These are phyloP conservation scores for Haliaeetus leucogaster DNA, from an alignment of 2,113 vertebrate genomes.

Conservation along the genomic window DNA sequence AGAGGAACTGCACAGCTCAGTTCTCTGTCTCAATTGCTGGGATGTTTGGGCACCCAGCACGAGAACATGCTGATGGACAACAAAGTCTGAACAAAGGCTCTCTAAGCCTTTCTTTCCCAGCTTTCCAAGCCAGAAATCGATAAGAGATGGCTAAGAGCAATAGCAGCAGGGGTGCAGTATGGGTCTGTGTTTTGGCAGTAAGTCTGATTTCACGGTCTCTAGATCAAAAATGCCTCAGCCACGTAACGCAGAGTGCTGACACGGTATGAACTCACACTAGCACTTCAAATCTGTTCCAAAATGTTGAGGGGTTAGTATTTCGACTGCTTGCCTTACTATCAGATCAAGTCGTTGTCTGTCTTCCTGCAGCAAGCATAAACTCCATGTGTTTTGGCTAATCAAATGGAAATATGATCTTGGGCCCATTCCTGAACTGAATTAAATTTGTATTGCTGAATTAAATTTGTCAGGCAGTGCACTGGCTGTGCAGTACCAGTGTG, in stretches of 20 bases:
- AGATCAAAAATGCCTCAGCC: not conserved
- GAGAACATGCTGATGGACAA: not conserved
- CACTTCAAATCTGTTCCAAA: conserved; percentile 4
- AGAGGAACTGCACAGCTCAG: not conserved
- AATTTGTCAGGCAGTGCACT: not conserved
- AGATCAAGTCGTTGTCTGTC: not conserved
- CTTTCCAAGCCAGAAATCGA: not conserved
- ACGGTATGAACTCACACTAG: not conserved
- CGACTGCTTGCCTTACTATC: not conserved
- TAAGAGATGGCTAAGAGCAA: not conserved
- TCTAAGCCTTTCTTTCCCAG: not conserved
- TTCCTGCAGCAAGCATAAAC: not conserved
- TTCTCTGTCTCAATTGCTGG: not conserved
- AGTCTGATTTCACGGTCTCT: not conserved
- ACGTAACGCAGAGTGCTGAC: not conserved
- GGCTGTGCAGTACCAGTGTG: not conserved
- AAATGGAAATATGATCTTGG: conserved; percentile 7
- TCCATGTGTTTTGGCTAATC: not conserved
- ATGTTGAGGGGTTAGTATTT: not conserved
- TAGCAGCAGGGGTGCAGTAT: not conserved
- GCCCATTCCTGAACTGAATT: not conserved
- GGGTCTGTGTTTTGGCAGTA: conserved; percentile 14
- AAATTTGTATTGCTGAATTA: not conserved
- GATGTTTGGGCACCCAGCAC: not conserved
- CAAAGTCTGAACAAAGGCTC: not conserved